Conservation (phyloP, 2,113 vertebrate species). For the Petrocephalus zakoni region DNA sequence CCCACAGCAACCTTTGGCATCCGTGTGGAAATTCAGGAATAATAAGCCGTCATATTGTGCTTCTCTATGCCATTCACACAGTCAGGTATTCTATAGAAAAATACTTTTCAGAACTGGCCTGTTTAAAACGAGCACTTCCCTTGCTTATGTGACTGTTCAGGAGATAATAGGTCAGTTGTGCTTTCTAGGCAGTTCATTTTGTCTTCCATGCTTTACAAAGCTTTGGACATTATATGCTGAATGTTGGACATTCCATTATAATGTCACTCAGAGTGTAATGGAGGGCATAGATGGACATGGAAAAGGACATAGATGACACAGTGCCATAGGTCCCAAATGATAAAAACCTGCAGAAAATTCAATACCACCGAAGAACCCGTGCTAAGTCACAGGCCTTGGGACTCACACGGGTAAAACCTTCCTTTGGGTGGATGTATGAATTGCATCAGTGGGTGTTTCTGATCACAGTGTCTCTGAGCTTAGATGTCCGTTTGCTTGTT, state of each 20-base stretch:
- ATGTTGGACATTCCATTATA: not conserved
- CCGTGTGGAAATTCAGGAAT: constrained; percentile 2
- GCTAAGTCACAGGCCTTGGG: not conserved
- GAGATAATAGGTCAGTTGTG: not conserved
- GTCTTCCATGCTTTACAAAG: not conserved
- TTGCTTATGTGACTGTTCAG: not conserved
- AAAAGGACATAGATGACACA: not conserved
- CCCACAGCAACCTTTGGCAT: not conserved
- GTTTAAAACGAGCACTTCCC: not conserved
- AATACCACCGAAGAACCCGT: not conserved
- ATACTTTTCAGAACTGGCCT: not conserved
- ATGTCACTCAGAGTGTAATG: not conserved
- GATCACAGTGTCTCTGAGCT: not conserved
- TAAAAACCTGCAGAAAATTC: not conserved
- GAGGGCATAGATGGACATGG: not conserved
- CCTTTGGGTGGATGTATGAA: not conserved
- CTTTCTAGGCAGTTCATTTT: not conserved
- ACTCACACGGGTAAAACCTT: not conserved
- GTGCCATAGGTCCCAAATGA: not conserved
- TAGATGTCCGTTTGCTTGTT: not conserved
- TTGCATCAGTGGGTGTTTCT: not conserved
- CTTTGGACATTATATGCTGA: not conserved
- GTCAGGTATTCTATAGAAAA: constrained; percentile 16
- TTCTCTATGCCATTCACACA: constrained; percentile 32
- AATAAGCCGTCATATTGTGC: constrained; percentile 25